Percentiles rank a stretch among this genome's conserved stretches.
phyloP scores from a whole-genome alignment of 2,113 vertebrate species.

The Danionella cerebrum region DNA sequence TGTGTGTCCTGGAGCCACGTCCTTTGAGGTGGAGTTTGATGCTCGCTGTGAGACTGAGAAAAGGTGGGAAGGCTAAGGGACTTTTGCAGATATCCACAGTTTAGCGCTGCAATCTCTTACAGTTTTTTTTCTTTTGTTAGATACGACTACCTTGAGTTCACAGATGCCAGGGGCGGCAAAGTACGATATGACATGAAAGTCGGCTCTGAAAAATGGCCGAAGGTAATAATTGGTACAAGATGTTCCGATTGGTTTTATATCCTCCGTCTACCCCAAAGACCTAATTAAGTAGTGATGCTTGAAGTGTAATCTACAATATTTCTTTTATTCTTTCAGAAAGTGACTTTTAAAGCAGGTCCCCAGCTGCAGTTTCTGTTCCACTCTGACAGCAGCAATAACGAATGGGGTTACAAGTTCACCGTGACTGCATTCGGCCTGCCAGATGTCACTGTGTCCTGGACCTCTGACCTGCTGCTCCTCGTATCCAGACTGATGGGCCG shows the following conservation, averaged over 20 bases:
- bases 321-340: slow-evolving; percentile 74
- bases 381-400: slow-evolving; percentile 95
- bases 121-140: slow-evolving; percentile 50
- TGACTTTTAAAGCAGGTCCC: slow-evolving; percentile 90
- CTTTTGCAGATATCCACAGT: too few relatives aligned
- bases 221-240: slow-evolving; percentile 59
- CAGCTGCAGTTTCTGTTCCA: slow-evolving; percentile 97
- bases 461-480: slow-evolving; percentile 89
- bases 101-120: neutral
- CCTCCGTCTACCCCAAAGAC: too few relatives aligned
- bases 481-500: slow-evolving; percentile 89
- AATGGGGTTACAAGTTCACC: slow-evolving; percentile 96
- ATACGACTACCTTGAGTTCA: slow-evolving; percentile 97
- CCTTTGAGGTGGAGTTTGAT: slow-evolving; percentile 94
- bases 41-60: slow-evolving; percentile 94
- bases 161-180: slow-evolving; percentile 89
- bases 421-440: slow-evolving; percentile 86
- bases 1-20: slow-evolving; percentile 84
- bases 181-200: slow-evolving; percentile 94
- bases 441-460: slow-evolving; percentile 89
- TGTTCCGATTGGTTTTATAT: neutral
- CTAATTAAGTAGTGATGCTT: neutral
- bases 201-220: slow-evolving; percentile 94
- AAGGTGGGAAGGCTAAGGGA: slow-evolving; percentile 70
- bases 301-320: neutral